Base-by-base conservation (phyloP, 2,888 invertebrate species). In the Drosophila maculinotata region DNA sequence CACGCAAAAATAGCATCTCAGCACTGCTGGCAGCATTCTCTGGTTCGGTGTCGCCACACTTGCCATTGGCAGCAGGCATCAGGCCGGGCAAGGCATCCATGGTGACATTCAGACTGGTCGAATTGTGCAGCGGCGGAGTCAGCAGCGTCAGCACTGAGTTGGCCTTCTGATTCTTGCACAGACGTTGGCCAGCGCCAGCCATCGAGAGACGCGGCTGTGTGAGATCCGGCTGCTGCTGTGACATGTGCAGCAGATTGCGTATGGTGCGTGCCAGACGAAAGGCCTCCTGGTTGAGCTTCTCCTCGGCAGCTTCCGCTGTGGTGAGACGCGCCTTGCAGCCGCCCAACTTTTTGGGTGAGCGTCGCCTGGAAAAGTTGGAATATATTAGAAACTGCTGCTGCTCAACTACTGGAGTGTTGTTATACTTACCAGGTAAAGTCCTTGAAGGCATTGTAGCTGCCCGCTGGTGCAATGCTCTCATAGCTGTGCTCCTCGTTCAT, bases 241-340 rank as follows among this genome's bases (percentile, higher is more conserved):
- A 92, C 63, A 94, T 94, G 75, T 93, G 92, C 65, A 95, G 87
- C 56, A 95, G 90, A 28, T 95, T 95, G 76, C 94, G 93, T 48
- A 94, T 94, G 20, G 94, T 95, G 68, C 94, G 92, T 78, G 94
- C 92, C 63, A 95, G 91, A 54, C 94, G 92, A 78, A 94, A 94
- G 1, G 95, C 94, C 90, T 95, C 95, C 83, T 94, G 93, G 0
- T 94, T 93, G 20, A 95, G 89, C 89, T 94, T 94, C 66, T 94
- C 94, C 1, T 94, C 93, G 93, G 94, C 79, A 92, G 92, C 90
- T 93, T 92, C 81, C 0, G 82, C 70, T 93, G 91, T 73, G 92
- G 92, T 84, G 92, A 94, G 7, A 93, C 94, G 90, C 93, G 94
- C 85, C 93, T 94, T 89, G 93, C 80, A 80, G 35, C 93, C 89